Conservation (phyloP, 2,888 invertebrate genomes). For the Oxyscelio sp. region DNA sequence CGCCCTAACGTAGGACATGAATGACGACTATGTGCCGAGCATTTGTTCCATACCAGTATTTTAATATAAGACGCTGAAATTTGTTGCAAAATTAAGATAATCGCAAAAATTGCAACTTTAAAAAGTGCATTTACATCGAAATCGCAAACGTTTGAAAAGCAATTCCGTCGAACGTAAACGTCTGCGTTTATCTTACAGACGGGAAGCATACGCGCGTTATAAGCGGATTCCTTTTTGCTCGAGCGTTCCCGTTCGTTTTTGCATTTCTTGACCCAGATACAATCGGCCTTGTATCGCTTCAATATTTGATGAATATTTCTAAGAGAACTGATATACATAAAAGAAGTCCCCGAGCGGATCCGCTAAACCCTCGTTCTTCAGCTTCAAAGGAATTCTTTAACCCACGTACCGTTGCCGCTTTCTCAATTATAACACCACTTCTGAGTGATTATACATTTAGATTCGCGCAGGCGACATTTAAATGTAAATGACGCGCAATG, state of each 20-base stretch:
- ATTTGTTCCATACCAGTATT: constrained; percentile 7
- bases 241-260: constrained; percentile 43
- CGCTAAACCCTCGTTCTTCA: constrained; percentile 35
- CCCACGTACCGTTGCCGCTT: constrained; percentile 40
- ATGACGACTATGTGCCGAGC: constrained; percentile 1
- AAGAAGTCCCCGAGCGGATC: constrained; percentile 51
- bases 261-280: constrained; percentile 71
- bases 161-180: constrained; percentile 49
- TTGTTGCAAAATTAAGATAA: neutral
- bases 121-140: constrained; percentile 31
- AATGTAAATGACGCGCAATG: constrained; percentile 62
- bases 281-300: constrained; percentile 48
- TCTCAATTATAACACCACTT: constrained; percentile 63
- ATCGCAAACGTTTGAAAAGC: constrained; percentile 25
- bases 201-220: constrained; percentile 43
- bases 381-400: constrained; percentile 64
- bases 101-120: neutral
- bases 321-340: constrained; percentile 56
- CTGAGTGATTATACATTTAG: constrained; percentile 55
- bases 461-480: constrained; percentile 27
- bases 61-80: neutral
- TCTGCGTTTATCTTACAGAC: constrained; percentile 43
- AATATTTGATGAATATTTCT: constrained; percentile 69
- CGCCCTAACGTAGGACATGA: neutral
- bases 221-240: constrained; percentile 51